Conservation (phyloP, 2,113 vertebrate genomes). For the Scatophagus argus region DNA sequence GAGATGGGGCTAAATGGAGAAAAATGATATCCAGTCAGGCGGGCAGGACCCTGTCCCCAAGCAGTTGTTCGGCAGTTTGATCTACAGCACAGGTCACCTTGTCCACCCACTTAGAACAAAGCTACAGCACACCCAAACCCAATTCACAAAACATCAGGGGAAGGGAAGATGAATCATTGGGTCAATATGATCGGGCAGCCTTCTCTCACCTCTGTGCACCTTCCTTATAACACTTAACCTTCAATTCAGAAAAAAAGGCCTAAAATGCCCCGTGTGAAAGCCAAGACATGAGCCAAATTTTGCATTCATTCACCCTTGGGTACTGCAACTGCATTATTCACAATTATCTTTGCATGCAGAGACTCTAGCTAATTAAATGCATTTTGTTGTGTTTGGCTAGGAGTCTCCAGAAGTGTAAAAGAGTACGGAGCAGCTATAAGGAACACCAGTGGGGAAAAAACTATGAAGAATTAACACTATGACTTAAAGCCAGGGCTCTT, state of each 20-base stretch:
- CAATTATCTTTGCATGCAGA: slow-evolving; percentile 69
- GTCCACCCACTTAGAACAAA: slow-evolving; percentile 64
- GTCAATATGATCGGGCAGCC: slow-evolving; percentile 63
- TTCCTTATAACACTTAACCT: slow-evolving; percentile 69
- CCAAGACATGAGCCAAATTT: slow-evolving; percentile 23
- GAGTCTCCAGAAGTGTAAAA: slow-evolving; percentile 52
- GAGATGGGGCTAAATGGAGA: slow-evolving; percentile 79
- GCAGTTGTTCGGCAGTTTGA: slow-evolving; percentile 78
- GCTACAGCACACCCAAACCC: slow-evolving; percentile 57
- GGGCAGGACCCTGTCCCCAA: slow-evolving; percentile 73
- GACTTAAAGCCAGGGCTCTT: slow-evolving; percentile 32
- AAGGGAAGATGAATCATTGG: slow-evolving; percentile 64
- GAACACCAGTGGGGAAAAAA: slow-evolving; percentile 38
- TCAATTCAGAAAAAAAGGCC: slow-evolving; percentile 28
- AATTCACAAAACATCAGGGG: slow-evolving; percentile 66
- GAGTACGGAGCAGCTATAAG: slow-evolving; percentile 42
- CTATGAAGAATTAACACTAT: slow-evolving; percentile 46
- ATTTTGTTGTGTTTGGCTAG: slow-evolving; percentile 56
- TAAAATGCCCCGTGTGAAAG: slow-evolving; percentile 24
- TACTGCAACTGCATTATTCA: slow-evolving; percentile 46
- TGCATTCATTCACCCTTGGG: slow-evolving; percentile 45
- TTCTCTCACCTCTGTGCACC: slow-evolving; percentile 52
- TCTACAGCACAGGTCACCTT: slow-evolving; percentile 79
- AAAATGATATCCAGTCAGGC: slow-evolving; percentile 79
- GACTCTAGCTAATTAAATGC: slow-evolving; percentile 63